Percentiles rank a stretch among this genome's conserved stretches.
Evolutionary conservation across 2,888 invertebrate species (phyloP).

Genomic region (Philereme vetulata): DNA sequence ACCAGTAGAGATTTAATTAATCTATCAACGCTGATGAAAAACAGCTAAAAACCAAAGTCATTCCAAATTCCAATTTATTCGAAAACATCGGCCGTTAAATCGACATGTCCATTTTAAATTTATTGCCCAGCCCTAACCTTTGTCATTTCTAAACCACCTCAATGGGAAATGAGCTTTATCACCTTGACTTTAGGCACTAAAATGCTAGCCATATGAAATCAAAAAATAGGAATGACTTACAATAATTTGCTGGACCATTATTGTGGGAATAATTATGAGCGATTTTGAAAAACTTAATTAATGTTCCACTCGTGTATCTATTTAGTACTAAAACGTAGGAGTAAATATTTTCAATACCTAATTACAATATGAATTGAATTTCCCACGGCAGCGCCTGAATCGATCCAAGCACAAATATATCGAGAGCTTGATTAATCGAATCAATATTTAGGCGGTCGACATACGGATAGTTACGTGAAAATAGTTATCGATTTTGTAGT

Average conservation of each 20-base stretch:
- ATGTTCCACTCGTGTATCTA: no score
- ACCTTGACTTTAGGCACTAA: background rate
- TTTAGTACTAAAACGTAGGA: conserved; percentile 41
- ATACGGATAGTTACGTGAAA: conserved; percentile 31
- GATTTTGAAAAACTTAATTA: no score
- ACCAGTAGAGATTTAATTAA: conserved; percentile 18
- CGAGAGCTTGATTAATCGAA: conserved; percentile 58
- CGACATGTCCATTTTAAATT: conserved; percentile 55
- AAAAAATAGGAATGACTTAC: no score
- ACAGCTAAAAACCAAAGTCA: conserved; percentile 39
- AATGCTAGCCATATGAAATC: background rate
- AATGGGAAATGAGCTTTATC: conserved; percentile 8
- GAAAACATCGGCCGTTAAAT: conserved; percentile 49
- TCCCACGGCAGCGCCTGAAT: conserved; percentile 52
- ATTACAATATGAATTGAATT: conserved; percentile 59
- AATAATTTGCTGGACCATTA: no score
- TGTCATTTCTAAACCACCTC: background rate
- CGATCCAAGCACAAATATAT: conserved; percentile 54
- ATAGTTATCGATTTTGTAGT: conserved; percentile 5
- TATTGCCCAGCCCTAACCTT: conserved; percentile 39
- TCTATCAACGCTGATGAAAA: conserved; percentile 40
- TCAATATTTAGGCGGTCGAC: conserved; percentile 54
- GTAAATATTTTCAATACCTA: conserved; percentile 59
- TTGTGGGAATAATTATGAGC: no score
- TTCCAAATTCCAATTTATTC: conserved; percentile 39